These are phyloP conservation scores for Cetoscarus ocellatus DNA, from an alignment of 2,797 vertebrate genomes.

Conservation along the genomic window DNA sequence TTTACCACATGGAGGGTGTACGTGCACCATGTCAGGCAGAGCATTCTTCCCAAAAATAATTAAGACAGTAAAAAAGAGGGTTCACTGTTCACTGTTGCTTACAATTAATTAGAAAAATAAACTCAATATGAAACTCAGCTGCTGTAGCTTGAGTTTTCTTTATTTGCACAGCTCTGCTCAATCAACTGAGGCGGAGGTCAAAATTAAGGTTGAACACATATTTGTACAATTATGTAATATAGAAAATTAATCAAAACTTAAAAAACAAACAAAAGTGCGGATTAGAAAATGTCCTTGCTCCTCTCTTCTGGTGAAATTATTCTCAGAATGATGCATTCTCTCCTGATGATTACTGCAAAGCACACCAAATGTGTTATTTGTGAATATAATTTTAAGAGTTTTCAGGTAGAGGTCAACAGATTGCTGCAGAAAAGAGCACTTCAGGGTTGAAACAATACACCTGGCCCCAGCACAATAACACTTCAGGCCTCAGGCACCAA, in stretches of 20 bases:
- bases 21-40: not conserved
- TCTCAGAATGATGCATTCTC: constrained; percentile 60
- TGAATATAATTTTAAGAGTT: constrained; percentile 62
- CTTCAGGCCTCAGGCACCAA: constrained; percentile 44
- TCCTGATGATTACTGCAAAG: constrained; percentile 45
- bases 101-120: not conserved
- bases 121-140: not conserved
- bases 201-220: not conserved
- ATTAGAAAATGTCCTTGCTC: constrained; percentile 41
- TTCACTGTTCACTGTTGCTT: not conserved
- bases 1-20: not conserved
- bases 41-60: not conserved
- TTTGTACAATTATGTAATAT: not conserved
- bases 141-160: not conserved
- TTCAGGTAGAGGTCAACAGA: constrained; percentile 65
- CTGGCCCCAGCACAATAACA: constrained; percentile 46
- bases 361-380: constrained; percentile 37
- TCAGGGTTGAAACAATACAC: constrained; percentile 67
- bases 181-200: not conserved
- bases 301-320: constrained; percentile 37
- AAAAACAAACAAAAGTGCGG: not conserved
- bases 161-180: not conserved
- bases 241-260: not conserved
- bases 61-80: not conserved
- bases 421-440: constrained; percentile 54